These are phyloP conservation scores for Thamnophis sirtalis DNA, from an alignment of 2,113 vertebrate genomes.

Conservation along the genomic window DNA sequence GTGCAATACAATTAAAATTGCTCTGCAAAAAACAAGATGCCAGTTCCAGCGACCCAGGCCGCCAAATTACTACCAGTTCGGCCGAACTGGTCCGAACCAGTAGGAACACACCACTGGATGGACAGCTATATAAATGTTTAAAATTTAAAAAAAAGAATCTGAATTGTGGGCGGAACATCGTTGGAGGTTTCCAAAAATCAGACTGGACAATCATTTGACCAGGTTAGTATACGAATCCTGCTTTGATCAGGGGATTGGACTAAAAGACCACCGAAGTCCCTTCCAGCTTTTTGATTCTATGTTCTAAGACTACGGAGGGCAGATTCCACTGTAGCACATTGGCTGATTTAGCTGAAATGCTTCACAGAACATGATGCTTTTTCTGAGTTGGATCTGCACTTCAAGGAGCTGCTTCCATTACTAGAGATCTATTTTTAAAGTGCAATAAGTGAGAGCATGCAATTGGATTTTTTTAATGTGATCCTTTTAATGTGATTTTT, in stretches of 20 bases:
- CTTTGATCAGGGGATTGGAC: no score
- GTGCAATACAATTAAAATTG: no score
- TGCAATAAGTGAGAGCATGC: conserved; percentile 7
- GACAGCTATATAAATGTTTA: no score
- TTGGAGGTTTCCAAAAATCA: background rate
- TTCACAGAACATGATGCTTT: background rate
- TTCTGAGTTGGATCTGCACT: background rate
- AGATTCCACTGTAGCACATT: accelerated
- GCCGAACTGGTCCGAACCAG: no score
- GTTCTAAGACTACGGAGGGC: background rate
- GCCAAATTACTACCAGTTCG: no score
- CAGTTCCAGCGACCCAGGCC: no score
- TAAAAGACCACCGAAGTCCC: no score
- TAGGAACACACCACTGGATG: background rate
- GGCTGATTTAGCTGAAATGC: accelerated
- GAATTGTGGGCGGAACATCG: background rate
- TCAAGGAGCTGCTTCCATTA: conserved; percentile 13
- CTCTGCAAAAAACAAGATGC: no score
- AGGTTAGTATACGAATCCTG: background rate
- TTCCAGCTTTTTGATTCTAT: background rate
- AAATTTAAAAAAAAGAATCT: background rate
- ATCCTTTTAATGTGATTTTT: background rate
- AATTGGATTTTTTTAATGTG: background rate
- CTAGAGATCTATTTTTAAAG: conserved; percentile 5
- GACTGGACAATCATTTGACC: no score